Conservation (phyloP, 2,797 vertebrate genomes). For the Sebastes aleutianus region DNA sequence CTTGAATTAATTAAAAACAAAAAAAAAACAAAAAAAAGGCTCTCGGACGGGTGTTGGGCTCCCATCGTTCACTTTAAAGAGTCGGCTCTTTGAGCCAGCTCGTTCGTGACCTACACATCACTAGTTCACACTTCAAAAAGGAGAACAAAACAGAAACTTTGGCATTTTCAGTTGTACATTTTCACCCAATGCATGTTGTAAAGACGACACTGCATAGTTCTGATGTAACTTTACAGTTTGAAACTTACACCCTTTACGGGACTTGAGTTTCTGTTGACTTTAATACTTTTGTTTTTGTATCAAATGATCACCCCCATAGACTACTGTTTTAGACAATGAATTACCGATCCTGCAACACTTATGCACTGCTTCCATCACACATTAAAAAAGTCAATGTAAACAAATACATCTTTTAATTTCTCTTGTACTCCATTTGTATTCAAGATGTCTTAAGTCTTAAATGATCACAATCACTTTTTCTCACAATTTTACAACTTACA, state of each 20-base stretch:
- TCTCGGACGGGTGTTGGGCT: too few relatives aligned
- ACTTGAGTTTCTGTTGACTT: not conserved
- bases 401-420: not conserved
- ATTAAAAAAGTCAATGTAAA: not conserved
- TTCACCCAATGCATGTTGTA: not conserved
- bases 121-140: conserved; percentile 13
- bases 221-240: not conserved
- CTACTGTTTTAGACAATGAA: not conserved
- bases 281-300: not conserved
- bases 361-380: not conserved
- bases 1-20: too few relatives aligned
- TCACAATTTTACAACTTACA: conserved; percentile 12
- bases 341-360: not conserved
- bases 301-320: not conserved
- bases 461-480: not conserved
- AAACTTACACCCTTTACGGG: not conserved
- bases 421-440: not conserved
- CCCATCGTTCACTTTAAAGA: too few relatives aligned
- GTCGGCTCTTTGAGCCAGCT: too few relatives aligned
- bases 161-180: not conserved
- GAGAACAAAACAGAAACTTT: rapidly evolving
- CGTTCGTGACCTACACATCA: too few relatives aligned
- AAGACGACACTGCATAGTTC: not conserved
- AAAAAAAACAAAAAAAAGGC: too few relatives aligned
- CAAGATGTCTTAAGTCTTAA: not conserved